Percentiles rank a stretch among this genome's conserved stretches.
Evolutionary conservation across 2,797 vertebrate genomes (phyloP).

Genomic region (Onychomys leucogaster): DNA sequence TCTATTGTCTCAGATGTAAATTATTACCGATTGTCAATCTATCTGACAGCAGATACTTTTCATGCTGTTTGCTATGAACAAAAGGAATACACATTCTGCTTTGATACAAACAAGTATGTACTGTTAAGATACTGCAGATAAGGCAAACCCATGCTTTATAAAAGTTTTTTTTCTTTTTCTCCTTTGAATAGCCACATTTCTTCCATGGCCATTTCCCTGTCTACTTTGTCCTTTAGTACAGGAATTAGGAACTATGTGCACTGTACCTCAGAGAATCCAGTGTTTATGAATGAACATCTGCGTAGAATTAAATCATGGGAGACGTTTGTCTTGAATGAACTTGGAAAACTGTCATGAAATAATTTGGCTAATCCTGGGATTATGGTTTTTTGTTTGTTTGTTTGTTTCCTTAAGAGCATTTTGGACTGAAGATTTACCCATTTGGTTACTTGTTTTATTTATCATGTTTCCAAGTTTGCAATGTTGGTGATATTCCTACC

Average conservation of each 20-base stretch:
- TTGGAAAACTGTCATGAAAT: rapidly evolving
- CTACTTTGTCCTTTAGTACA: not conserved
- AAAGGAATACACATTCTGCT: not conserved
- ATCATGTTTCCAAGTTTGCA: not conserved
- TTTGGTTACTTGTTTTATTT: not conserved
- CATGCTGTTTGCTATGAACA: not conserved
- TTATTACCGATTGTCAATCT: constrained; percentile 60
- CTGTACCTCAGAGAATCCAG: not conserved
- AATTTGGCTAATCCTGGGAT: not conserved
- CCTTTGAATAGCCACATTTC: not conserved
- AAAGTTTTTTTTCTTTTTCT: not conserved
- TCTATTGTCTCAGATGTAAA: constrained; percentile 56
- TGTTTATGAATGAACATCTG: not conserved
- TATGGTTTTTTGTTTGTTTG: not conserved
- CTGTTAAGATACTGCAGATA: not conserved
- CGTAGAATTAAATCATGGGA: not conserved
- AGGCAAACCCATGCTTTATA: not conserved
- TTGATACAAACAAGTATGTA: not conserved
- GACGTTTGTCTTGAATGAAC: not conserved
- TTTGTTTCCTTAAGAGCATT: not conserved
- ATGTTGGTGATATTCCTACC: not conserved
- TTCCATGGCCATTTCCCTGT: not conserved
- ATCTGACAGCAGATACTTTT: constrained; percentile 17
- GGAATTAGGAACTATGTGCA: not conserved
- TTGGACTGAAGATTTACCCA: not conserved